Conservation (phyloP, 2,113 vertebrate species). For the Calyptomena viridis region DNA sequence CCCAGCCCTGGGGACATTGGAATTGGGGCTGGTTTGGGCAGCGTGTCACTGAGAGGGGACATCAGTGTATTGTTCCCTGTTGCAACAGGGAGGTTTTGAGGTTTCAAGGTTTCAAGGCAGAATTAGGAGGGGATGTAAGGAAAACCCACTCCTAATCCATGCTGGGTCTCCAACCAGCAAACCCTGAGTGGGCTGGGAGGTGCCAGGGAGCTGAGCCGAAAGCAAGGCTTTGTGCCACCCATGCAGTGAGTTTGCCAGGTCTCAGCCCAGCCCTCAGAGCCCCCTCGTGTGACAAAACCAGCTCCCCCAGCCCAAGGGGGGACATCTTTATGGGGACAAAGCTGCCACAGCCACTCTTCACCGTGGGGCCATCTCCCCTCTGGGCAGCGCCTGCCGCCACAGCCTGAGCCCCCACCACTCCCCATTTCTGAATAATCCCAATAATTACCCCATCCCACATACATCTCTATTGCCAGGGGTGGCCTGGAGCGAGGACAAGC, state of each 20-base stretch:
- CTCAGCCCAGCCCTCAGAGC: neutral
- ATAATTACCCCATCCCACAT: neutral
- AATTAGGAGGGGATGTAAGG: neutral
- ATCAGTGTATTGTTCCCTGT: rapidly evolving
- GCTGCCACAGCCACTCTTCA: neutral
- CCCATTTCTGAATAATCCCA: neutral
- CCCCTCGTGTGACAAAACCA: neutral
- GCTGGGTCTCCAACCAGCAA: neutral
- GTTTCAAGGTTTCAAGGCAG: neutral
- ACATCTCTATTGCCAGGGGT: neutral
- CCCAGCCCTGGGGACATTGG: rapidly evolving
- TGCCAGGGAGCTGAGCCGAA: neutral
- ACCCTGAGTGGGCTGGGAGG: neutral
- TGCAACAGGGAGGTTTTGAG: neutral
- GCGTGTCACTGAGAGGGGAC: rapidly evolving
- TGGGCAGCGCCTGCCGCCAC: rapidly evolving
- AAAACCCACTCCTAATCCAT: neutral
- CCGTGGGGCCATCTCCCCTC: neutral
- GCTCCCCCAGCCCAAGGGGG: neutral
- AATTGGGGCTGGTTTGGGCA: neutral
- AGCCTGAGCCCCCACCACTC: rapidly evolving
- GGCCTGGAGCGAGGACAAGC: neutral
- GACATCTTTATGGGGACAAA: neutral
- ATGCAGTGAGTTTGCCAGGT: neutral
- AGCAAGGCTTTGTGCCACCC: neutral